These are phyloP conservation scores for Dicranocentrus wangi DNA, from an alignment of 2,888 invertebrate genomes.

Conservation along the genomic window DNA sequence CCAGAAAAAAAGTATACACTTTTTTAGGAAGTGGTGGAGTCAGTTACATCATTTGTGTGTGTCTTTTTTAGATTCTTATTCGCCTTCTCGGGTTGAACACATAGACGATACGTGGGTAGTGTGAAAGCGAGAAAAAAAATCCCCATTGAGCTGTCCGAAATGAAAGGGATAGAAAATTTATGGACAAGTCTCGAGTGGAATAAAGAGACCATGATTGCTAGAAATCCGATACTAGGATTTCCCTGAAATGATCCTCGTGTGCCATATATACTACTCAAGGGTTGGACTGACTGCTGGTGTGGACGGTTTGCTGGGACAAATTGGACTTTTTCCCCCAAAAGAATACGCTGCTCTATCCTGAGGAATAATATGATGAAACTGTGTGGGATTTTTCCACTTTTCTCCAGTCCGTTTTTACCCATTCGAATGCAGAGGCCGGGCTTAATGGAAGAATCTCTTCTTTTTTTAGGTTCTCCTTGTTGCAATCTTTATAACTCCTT, in stretches of 20 bases:
- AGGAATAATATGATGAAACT: too few species aligned
- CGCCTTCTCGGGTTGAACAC: neutral
- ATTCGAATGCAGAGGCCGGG: too few species aligned
- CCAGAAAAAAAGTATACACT: too few species aligned
- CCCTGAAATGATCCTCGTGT: neutral
- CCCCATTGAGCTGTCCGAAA: constrained; percentile 42
- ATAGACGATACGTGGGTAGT: neutral
- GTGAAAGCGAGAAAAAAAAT: constrained; percentile 4
- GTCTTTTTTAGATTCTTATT: neutral
- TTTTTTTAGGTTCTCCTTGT: too few species aligned
- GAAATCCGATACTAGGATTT: constrained; percentile 22
- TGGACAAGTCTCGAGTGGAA: constrained; percentile 43
- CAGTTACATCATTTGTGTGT: neutral
- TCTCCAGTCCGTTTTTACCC: too few species aligned
- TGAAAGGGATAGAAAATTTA: constrained; percentile 50
- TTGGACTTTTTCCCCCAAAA: neutral
- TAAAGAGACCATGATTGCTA: constrained; percentile 37
- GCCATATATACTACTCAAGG: neutral
- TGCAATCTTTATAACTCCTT: neutral
- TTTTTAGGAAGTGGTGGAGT: neutral
- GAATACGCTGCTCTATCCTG: too few species aligned
- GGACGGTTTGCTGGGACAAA: neutral
- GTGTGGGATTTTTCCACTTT: too few species aligned
- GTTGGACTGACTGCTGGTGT: neutral
- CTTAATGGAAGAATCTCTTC: too few species aligned